A percentile compares a stretch with the other conserved stretches of the same genome.
Conservation (phyloP, 1,140 invertebrate species). For the Trypoxylus dichotomus region DNA sequence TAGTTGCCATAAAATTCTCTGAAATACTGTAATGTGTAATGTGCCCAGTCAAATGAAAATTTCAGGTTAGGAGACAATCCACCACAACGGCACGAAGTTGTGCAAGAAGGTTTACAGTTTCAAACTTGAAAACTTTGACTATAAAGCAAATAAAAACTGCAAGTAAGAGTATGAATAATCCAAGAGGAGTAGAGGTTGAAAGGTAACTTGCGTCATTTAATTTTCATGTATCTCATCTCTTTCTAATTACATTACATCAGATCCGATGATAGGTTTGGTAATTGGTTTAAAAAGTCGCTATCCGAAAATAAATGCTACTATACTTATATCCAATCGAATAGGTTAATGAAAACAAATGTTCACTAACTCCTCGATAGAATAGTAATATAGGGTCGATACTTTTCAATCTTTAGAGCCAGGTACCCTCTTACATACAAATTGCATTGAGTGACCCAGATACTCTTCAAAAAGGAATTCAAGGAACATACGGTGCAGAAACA, state of each 20-base stretch:
- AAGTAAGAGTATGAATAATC: too few species aligned
- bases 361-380: background rate
- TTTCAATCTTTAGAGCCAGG: constrained; percentile 19
- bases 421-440: constrained; percentile 20
- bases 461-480: background rate
- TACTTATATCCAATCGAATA: constrained; percentile 9
- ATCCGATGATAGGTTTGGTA: background rate
- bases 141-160: too few species aligned
- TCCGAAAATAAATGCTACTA: background rate
- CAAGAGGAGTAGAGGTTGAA: too few species aligned
- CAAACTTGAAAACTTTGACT: too few species aligned
- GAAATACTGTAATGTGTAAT: too few species aligned
- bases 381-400: constrained; percentile 21
- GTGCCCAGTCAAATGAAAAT: too few species aligned
- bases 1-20: too few species aligned
- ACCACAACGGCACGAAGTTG: too few species aligned
- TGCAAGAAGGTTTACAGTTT: too few species aligned
- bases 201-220: background rate
- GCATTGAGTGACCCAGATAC: constrained; percentile 1
- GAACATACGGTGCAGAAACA: constrained; percentile 2
- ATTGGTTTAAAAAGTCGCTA: background rate
- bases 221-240: background rate
- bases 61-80: too few species aligned
- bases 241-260: background rate
- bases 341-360: constrained; percentile 9